These are phyloP conservation scores for Procambarus virginalis DNA, from an alignment of 1,140 invertebrate species.

Conservation along the genomic window DNA sequence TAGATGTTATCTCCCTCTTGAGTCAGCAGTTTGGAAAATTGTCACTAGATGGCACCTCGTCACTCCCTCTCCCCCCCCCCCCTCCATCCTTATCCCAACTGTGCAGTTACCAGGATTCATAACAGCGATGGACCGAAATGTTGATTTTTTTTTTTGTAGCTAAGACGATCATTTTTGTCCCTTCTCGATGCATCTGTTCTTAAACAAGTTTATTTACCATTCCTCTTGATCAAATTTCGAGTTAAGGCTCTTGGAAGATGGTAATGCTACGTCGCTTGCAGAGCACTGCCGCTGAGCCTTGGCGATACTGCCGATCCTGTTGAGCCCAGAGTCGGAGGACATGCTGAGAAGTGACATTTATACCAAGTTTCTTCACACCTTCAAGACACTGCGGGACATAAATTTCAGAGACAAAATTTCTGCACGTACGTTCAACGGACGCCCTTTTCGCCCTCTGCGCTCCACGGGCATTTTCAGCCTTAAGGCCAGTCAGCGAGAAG, in stretches of 20 bases:
- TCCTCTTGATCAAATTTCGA: not conserved
- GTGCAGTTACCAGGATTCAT: not conserved
- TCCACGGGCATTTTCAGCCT: slow-evolving; percentile 35
- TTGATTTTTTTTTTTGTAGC: not conserved
- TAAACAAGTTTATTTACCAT: not conserved
- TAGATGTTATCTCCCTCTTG: not conserved
- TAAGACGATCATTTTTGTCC: not conserved
- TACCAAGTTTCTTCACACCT: slow-evolving; percentile 67
- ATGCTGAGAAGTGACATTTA: slow-evolving; percentile 67
- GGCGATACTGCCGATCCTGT: slow-evolving; percentile 28
- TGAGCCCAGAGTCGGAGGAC: slow-evolving; percentile 50
- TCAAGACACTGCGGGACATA: slow-evolving; percentile 68
- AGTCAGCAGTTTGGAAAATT: slow-evolving; percentile 36
- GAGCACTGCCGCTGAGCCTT: not conserved
- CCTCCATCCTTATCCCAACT: no score
- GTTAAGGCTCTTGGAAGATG: not conserved
- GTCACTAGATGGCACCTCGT: slow-evolving; percentile 52
- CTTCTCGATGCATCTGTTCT: not conserved
- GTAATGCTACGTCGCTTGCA: not conserved
- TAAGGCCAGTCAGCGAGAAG: slow-evolving; percentile 18
- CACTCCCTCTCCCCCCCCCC: not conserved
- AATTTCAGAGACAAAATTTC: slow-evolving; percentile 67
- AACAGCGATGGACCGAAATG: not conserved
- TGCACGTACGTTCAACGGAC: slow-evolving; percentile 52
- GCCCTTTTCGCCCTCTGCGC: slow-evolving; percentile 7